phyloP scores from a whole-genome alignment of 2,797 vertebrate genomes.

The Hozukius guyotensis region DNA sequence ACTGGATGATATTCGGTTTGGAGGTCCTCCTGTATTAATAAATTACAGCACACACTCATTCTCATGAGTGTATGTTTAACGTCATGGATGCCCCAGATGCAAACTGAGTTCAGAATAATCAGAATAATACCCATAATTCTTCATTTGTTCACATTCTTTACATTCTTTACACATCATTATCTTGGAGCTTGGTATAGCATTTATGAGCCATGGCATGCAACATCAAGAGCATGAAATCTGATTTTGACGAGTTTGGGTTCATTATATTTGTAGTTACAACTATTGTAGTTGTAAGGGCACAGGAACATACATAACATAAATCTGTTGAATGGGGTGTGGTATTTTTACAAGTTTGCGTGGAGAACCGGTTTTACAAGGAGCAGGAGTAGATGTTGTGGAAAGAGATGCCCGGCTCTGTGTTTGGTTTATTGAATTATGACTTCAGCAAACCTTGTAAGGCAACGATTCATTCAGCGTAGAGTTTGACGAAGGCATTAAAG shows the following conservation, averaged over 20 bases:
- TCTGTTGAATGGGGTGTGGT: neutral
- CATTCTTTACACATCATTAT: neutral
- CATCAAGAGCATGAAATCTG: neutral
- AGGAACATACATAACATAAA: neutral
- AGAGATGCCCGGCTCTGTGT: neutral
- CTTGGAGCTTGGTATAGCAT: neutral
- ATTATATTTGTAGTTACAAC: neutral
- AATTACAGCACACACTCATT: too few species aligned
- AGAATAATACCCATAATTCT: neutral
- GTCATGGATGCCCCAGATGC: neutral
- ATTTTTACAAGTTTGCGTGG: constrained; percentile 5
- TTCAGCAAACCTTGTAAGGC: constrained; percentile 8
- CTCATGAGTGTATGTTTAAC: neutral
- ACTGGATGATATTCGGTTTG: too few species aligned
- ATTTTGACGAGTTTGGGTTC: neutral
- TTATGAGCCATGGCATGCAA: neutral
- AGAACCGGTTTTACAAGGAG: constrained; percentile 16
- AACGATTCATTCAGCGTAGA: constrained; percentile 1
- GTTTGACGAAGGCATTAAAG: neutral
- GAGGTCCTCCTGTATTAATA: too few species aligned
- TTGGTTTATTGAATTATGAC: constrained; percentile 10
- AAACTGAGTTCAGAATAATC: neutral
- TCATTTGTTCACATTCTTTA: neutral
- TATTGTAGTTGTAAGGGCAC: neutral
- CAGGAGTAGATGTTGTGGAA: neutral